Evolutionary conservation across 2,113 vertebrate species (phyloP).

Genomic region (Rallus limicola): DNA sequence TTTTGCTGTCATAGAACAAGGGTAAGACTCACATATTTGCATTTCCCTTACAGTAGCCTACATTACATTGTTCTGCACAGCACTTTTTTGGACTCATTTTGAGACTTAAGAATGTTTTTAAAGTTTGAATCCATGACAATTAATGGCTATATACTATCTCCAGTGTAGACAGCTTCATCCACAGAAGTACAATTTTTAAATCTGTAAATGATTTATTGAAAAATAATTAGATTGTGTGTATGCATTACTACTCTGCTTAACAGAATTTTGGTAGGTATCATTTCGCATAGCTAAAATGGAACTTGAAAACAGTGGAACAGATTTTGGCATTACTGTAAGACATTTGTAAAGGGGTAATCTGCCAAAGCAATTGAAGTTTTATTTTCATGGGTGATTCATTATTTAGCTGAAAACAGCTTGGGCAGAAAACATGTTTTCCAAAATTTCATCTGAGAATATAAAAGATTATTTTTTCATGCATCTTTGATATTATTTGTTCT

Average conservation of each 20-base stretch:
- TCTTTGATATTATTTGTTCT: neutral
- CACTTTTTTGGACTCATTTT: neutral
- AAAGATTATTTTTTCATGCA: neutral
- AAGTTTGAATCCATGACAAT: neutral
- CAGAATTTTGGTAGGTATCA: neutral
- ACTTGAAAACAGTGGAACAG: neutral
- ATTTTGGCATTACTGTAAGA: neutral
- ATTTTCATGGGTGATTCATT: constrained; percentile 12
- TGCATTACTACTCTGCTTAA: neutral
- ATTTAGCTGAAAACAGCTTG: constrained; percentile 33
- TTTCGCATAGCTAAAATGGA: neutral
- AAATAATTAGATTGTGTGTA: neutral
- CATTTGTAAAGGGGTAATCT: constrained; percentile 18
- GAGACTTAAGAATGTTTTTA: neutral
- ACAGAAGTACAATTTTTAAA: neutral
- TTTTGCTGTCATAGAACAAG: neutral
- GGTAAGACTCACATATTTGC: neutral
- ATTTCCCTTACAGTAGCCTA: neutral
- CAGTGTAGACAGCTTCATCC: neutral
- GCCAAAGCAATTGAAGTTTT: constrained; percentile 4
- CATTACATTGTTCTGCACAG: neutral
- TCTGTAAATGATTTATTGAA: neutral
- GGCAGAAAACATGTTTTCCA: neutral
- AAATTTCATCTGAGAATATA: neutral
- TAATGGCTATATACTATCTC: neutral